Conservation (phyloP, 1,140 invertebrate species). For the Leptinotarsa undecemlineata region DNA sequence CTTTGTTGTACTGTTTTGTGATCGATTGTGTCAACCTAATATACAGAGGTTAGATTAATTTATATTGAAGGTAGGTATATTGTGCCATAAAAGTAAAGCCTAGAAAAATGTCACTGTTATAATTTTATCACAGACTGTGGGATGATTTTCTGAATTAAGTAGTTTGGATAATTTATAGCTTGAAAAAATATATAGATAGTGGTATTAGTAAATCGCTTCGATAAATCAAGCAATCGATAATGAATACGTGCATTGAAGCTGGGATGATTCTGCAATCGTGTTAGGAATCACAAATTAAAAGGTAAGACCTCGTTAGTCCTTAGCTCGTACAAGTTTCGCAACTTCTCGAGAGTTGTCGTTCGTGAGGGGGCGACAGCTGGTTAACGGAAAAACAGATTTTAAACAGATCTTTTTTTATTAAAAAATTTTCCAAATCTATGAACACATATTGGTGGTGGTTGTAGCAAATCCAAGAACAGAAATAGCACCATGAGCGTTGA, state of each 20-base stretch:
- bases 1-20: neutral
- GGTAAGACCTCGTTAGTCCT: too few species aligned
- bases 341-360: too few species aligned
- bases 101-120: slow-evolving; percentile 8
- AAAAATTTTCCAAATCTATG: too few species aligned
- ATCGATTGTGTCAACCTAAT: slow-evolving; percentile 20
- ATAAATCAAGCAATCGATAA: neutral
- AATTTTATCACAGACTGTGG: slow-evolving; percentile 8
- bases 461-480: too few species aligned
- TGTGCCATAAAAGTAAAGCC: slow-evolving; percentile 14
- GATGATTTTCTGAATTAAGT: neutral
- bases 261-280: too few species aligned
- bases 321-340: too few species aligned
- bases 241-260: neutral
- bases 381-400: too few species aligned
- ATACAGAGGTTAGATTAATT: slow-evolving; percentile 8
- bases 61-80: neutral
- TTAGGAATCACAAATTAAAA: too few species aligned
- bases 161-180: neutral
- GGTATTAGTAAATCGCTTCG: neutral
- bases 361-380: too few species aligned
- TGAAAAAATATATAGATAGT: neutral
- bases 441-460: too few species aligned
- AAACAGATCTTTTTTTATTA: too few species aligned
- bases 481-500: too few species aligned